Conservation (phyloP, 1,140 invertebrate genomes). For the Hyles vespertilio region DNA sequence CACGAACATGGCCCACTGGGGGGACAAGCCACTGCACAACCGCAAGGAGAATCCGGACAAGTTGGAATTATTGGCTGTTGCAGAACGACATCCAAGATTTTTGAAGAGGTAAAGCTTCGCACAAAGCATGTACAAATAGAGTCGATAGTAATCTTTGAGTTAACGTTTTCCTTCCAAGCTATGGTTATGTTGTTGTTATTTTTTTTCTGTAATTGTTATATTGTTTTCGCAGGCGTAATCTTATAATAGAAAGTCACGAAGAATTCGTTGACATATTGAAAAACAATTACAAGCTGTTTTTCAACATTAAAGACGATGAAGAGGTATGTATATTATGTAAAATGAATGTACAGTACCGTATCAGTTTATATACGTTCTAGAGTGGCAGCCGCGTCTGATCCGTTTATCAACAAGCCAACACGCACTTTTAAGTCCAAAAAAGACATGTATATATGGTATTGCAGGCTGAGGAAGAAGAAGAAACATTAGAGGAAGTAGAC, state of each 20-base stretch:
- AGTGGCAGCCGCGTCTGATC: no score
- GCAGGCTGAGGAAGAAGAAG: conserved; percentile 49
- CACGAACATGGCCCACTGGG: conserved; percentile 81
- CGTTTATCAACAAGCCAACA: no score
- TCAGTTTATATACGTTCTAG: no score
- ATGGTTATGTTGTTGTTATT: not conserved
- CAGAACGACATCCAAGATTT: conserved; percentile 54
- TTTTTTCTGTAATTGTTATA: conserved; percentile 4
- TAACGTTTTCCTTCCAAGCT: not conserved
- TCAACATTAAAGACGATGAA: conserved; percentile 62
- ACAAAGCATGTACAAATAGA: not conserved
- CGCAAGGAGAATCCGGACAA: conserved; percentile 61
- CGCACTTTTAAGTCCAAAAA: no score
- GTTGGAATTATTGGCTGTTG: conserved; percentile 57
- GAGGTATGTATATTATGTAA: conserved; percentile 33
- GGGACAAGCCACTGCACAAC: conserved; percentile 81
- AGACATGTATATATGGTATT: no score
- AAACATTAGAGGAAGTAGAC: conserved; percentile 63
- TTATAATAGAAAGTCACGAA: conserved; percentile 46
- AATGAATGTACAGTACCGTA: no score
- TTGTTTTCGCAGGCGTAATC: conserved; percentile 38
- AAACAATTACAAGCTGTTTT: conserved; percentile 62
- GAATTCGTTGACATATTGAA: conserved; percentile 51
- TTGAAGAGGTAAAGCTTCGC: conserved; percentile 28
- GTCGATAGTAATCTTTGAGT: not conserved